A percentile compares a stretch with the other conserved stretches of the same genome.
These are phyloP conservation scores for Apamea monoglypha DNA, from an alignment of 2,888 invertebrate species.

Conservation along the genomic window DNA sequence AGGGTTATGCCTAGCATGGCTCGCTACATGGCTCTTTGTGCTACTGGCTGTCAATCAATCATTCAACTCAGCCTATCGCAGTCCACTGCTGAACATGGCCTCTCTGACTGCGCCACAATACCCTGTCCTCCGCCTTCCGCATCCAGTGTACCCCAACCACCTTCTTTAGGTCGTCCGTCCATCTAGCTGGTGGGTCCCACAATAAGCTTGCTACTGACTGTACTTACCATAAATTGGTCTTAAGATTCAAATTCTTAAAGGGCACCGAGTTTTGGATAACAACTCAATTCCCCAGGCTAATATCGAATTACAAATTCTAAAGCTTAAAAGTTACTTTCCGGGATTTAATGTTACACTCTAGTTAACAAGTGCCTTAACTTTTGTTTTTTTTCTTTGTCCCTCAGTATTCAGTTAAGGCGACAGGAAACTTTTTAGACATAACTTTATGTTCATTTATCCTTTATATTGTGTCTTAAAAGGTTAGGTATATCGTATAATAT, in stretches of 20 bases:
- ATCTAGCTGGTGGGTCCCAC: no score
- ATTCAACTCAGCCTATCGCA: no score
- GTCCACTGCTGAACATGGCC: no score
- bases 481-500: background rate
- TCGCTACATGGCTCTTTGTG: no score
- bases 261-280: background rate
- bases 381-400: conserved; percentile 19
- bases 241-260: background rate
- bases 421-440: conserved; percentile 35
- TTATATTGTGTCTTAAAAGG: conserved; percentile 4
- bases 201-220: no score
- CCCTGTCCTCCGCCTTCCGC: no score
- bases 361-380: conserved; percentile 8
- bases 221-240: background rate
- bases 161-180: no score
- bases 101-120: no score
- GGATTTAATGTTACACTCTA: conserved; percentile 14
- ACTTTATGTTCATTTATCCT: conserved; percentile 34
- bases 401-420: conserved; percentile 51
- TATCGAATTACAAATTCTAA: background rate
- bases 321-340: background rate
- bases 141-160: no score
- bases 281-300: background rate
- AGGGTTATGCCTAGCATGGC: no score
- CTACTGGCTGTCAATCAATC: no score